Evolutionary conservation across 1,140 invertebrate genomes (phyloP).

Genomic region (Pissodes strobi): DNA sequence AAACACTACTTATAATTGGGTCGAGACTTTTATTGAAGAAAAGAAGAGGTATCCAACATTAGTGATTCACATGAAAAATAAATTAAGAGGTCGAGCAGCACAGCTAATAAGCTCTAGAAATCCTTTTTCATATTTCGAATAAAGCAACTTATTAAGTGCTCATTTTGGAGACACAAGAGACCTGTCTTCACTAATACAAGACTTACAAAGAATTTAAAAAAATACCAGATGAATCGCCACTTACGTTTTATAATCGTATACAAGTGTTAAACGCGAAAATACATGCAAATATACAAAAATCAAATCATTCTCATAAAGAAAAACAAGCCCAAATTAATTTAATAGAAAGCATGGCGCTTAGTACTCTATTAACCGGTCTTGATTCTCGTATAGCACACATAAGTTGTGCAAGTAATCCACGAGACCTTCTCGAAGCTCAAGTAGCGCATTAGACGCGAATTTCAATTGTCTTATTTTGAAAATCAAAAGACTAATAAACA

Average conservation of each 20-base stretch:
- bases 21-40: no score
- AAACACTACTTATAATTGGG: no score
- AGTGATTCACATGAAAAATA: conserved; percentile 25
- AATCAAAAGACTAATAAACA: conserved; percentile 15
- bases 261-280: conserved; percentile 3
- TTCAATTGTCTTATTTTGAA: conserved; percentile 28
- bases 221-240: not conserved
- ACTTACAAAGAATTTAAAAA: conserved; percentile 21
- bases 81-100: conserved; percentile 12
- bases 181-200: conserved; percentile 17
- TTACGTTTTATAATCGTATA: conserved; percentile 5
- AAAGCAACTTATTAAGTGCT: conserved; percentile 12
- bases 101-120: conserved; percentile 16
- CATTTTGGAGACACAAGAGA: conserved; percentile 22
- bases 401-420: conserved; percentile 18
- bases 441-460: conserved; percentile 17
- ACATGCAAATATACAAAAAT: conserved; percentile 8
- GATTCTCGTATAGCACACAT: conserved; percentile 14
- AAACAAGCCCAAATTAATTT: conserved; percentile 8
- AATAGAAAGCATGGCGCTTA: conserved; percentile 20
- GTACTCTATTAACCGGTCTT: conserved; percentile 26
- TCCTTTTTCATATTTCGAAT: conserved; percentile 3
- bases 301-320: not conserved
- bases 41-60: no score
- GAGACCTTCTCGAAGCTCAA: conserved; percentile 7